Base-by-base conservation (phyloP, 2,113 vertebrate species). In the Nyctibius bracteatus region DNA sequence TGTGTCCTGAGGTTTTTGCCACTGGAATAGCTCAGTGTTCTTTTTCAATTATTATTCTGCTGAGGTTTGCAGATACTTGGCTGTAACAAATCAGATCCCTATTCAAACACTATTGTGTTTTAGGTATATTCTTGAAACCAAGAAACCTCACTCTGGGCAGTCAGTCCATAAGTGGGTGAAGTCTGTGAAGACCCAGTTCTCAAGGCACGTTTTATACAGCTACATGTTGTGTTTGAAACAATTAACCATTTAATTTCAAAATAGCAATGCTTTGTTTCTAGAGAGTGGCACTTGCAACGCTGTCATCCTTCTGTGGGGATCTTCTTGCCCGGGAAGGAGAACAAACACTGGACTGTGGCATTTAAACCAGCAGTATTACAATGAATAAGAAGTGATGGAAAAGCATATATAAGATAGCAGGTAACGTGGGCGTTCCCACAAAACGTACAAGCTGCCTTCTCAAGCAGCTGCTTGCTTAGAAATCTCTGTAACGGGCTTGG, bases 41-140 rank as follows among this genome's bases (percentile, higher is more conserved):
- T 94, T 92, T 81, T 81, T 35, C 81, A 84, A 24, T 92, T 91
- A 65, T 79, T 89, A 72, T 87, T 96, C 89, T 96, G 91, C 96
- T 94, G 86, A 84, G 65, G 72, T 88, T 55, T 89, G 93, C 91
- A 87, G 86, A 96, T 87, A 67, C 55, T 88, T 81, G 46, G 19
- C 86, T 93, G 90, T 86, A 86, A 81, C 80, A 83, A 93, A 95
- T 88, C 82, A 74, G 33, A 18, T 73, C 71, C 46, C 49, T 73
- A 10, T 73, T 93, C 72, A 88, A 90, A 83, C 65, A 23, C 63
- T 79, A 2, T 41, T 71, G 54, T 86, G 63, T 73, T 83, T 81
- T 80, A 94, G 62, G 75, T 90, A 25, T 88, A 54, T 55, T 88
- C 55, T 67, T 67, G 67, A 92, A 88, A 93, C 71, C 39, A 43